phyloP scores from a whole-genome alignment of 2,113 vertebrate species.

The Zosterops lateralis region DNA sequence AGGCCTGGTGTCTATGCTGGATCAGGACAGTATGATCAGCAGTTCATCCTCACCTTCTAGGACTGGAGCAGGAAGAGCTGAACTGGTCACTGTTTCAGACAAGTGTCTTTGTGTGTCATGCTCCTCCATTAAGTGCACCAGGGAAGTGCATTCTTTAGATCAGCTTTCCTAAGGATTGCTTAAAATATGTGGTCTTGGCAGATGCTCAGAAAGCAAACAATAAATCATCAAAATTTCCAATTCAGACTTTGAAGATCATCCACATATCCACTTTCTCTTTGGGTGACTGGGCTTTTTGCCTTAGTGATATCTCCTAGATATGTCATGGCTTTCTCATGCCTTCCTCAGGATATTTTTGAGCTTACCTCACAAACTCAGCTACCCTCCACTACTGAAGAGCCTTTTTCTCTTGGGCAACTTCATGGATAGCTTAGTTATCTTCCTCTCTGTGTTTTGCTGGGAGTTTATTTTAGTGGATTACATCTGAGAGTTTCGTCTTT shows the following conservation, averaged over 20 bases:
- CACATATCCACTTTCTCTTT: neutral
- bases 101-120: fast-evolving
- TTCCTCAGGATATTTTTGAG: neutral
- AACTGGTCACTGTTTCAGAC: neutral
- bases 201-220: neutral
- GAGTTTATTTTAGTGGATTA: neutral
- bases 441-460: neutral
- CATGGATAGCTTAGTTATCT: neutral
- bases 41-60: neutral
- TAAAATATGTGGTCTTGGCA: neutral
- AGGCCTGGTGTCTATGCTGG: neutral
- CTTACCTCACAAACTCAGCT: neutral
- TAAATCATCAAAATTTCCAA: neutral
- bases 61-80: neutral
- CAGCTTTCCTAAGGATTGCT: neutral
- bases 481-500: neutral
- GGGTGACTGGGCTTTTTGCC: neutral
- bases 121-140: neutral
- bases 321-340: neutral
- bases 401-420: neutral
- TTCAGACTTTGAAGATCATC: neutral
- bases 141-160: neutral
- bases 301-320: neutral
- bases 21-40: neutral
- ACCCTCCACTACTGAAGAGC: neutral